A percentile compares a stretch with the other conserved stretches of the same genome.
These are phyloP conservation scores for Nomada flava DNA, from an alignment of 2,888 invertebrate species.

Conservation along the genomic window DNA sequence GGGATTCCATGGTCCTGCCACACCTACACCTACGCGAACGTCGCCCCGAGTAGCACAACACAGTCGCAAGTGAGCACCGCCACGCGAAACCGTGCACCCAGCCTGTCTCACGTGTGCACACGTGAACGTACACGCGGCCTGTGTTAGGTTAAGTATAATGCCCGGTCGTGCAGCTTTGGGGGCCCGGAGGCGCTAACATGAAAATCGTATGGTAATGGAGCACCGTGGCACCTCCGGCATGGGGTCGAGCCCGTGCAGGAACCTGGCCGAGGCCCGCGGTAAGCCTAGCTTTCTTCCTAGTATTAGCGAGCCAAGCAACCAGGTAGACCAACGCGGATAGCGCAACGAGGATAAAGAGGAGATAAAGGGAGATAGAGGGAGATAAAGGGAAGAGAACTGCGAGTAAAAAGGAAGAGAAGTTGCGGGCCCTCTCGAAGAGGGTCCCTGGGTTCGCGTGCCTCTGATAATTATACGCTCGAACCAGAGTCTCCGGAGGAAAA, in stretches of 20 bases:
- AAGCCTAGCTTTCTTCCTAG: slow-evolving; percentile 76
- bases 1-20: slow-evolving; percentile 69
- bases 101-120: slow-evolving; percentile 28
- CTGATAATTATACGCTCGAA: slow-evolving; percentile 82
- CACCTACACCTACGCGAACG: slow-evolving; percentile 68
- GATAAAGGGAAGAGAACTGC: slow-evolving; percentile 25
- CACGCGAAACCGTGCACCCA: not conserved
- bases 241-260: slow-evolving; percentile 69
- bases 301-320: slow-evolving; percentile 60
- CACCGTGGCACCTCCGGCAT: slow-evolving; percentile 70
- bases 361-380: slow-evolving; percentile 24
- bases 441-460: slow-evolving; percentile 81
- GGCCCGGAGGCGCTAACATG: slow-evolving; percentile 82
- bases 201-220: slow-evolving; percentile 82
- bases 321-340: slow-evolving; percentile 5
- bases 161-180: slow-evolving; percentile 80
- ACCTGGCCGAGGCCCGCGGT: slow-evolving; percentile 67
- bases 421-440: slow-evolving; percentile 68
- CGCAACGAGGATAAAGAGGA: slow-evolving; percentile 33
- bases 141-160: slow-evolving; percentile 77
- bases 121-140: slow-evolving; percentile 40
- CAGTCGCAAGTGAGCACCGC: slow-evolving; percentile 6
- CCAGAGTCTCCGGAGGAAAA: slow-evolving; percentile 67
- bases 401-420: slow-evolving; percentile 56
- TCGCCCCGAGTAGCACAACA: slow-evolving; percentile 40